Percentiles rank a stretch among this genome's conserved stretches.
These are phyloP conservation scores for Ploceus nigricollis DNA, from an alignment of 2,113 vertebrate genomes.

Conservation along the genomic window DNA sequence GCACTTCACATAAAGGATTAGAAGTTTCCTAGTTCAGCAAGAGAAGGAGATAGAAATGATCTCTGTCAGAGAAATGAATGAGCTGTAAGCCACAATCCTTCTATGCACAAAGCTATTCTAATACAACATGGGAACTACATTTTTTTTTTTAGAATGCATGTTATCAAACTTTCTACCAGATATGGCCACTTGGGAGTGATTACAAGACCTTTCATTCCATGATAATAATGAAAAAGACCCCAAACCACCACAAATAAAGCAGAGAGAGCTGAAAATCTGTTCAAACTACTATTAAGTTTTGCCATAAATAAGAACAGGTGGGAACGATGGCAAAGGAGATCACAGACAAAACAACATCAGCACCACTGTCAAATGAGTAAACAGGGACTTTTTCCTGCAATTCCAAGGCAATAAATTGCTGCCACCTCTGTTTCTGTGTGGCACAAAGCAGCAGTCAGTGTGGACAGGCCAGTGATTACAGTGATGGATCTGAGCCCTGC, in stretches of 20 bases:
- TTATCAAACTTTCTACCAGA: neutral
- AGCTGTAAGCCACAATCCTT: neutral
- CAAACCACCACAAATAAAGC: neutral
- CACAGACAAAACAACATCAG: neutral
- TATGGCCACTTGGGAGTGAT: neutral
- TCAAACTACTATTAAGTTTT: neutral
- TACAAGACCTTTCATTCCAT: neutral
- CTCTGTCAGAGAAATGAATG: neutral
- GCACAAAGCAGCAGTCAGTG: neutral
- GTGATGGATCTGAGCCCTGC: conserved; percentile 3
- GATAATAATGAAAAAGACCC: neutral
- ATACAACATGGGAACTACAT: neutral
- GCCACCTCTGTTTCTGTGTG: neutral
- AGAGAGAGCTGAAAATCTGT: neutral
- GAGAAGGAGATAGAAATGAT: neutral
- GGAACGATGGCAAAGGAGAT: neutral
- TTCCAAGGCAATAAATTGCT: neutral
- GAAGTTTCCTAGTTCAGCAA: neutral
- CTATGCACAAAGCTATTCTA: neutral
- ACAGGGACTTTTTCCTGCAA: neutral
- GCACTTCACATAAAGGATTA: neutral
- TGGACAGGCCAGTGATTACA: neutral
- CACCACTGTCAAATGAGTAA: neutral
- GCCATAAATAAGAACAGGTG: neutral
- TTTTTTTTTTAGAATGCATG: neutral